Base-by-base conservation (phyloP, 2,113 vertebrate genomes). In the Calyptommatus sinebrachiatus region DNA sequence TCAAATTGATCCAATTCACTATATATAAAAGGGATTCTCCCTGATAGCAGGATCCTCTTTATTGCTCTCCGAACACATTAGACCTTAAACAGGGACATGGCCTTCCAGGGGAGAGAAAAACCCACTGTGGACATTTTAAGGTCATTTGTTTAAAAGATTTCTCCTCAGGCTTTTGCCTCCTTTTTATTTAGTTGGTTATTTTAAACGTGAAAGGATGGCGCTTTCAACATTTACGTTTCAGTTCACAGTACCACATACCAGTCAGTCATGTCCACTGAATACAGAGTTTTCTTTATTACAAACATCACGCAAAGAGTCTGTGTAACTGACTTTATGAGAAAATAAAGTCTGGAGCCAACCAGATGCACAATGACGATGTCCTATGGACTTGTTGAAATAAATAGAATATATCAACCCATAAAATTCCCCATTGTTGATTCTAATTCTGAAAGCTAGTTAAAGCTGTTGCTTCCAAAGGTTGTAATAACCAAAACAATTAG, bases 1-100 rank as follows among this genome's bases (percentile, higher is more conserved):
- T 92, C 88, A 93, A 93, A 94, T 80, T 84, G 92, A 94, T 92
- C 83, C 82, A 84, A 90, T 91, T 90, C 88, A 79, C 87, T 88
- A 81, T 61, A 61, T 84, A 87, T 92, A 88, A 90, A 95, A 92
- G 79, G 78, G 85, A 91, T 92, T 91, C 89, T 93, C 78, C 83
- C 81, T 90, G 92, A 92, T 91, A 93, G 88, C 76, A 85, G 63
- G 60, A 46, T 78, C 63, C 45, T 88, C 74, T 85, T 85, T 80
- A 81, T 85, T 83, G 76, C 86, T 92, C 88, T 93, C 84, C 87
- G 90, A 92, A 92, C 74, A 87, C 46, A 91, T 90, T 91, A 92
- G 88, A 82, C 45, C 86, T 92, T 91, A 92, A 94, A 90, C 80
- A 91, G 85, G 81, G 82, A 92, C 78, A 68, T 82, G 81, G 78